A percentile compares a stretch with the other conserved stretches of the same genome.
Evolutionary conservation across 2,797 vertebrate genomes (phyloP).

Genomic region (Phrynocephalus guinanensis): DNA sequence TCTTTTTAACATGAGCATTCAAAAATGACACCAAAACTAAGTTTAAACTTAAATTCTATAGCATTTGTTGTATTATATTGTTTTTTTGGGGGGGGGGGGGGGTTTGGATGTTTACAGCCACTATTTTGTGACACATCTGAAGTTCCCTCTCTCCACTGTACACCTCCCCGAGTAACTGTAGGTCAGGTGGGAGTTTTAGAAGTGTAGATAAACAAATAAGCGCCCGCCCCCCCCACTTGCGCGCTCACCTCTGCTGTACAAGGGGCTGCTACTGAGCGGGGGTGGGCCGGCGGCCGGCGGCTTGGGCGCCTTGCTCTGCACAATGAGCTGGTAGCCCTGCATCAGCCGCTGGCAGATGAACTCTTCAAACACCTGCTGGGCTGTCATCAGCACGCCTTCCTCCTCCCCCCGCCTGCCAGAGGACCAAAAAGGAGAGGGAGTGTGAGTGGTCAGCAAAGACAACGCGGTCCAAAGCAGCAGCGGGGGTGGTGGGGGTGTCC

Average conservation of each 20-base stretch:
- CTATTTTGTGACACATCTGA: too few species aligned
- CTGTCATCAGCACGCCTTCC: conserved; percentile 89
- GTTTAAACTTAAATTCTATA: too few species aligned
- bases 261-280: conserved; percentile 94
- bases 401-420: conserved; percentile 91
- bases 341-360: conserved; percentile 97
- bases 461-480: conserved; percentile 30
- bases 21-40: too few species aligned
- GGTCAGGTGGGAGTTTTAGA: too few species aligned
- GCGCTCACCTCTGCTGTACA: conserved; percentile 90
- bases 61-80: too few species aligned
- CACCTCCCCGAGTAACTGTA: too few species aligned
- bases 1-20: too few species aligned
- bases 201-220: too few species aligned
- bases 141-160: too few species aligned
- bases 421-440: conserved; percentile 5
- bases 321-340: conserved; percentile 98
- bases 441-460: background rate
- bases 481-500: background rate
- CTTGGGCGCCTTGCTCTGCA: conserved; percentile 89
- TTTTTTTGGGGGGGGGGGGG: too few species aligned
- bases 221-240: too few species aligned
- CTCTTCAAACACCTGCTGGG: conserved; percentile 96
- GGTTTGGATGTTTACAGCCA: too few species aligned
- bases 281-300: conserved; percentile 78